Conservation (phyloP, 2,888 invertebrate species). For the Drosophila leonis region DNA sequence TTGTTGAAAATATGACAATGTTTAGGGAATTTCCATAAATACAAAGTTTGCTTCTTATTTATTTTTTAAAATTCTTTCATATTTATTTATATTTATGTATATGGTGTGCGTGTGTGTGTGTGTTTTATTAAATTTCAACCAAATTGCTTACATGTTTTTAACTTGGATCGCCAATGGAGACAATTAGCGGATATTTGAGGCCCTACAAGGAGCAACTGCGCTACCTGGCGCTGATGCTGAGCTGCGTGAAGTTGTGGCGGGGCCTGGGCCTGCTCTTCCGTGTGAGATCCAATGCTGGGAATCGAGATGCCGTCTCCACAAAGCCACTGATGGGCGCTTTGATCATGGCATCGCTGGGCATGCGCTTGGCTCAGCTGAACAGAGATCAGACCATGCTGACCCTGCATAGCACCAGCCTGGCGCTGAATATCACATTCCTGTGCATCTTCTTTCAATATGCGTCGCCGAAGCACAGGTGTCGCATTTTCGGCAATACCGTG, state of each 20-base stretch:
- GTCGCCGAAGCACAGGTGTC: not conserved
- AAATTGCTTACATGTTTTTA: not conserved
- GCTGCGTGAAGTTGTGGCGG: conserved; percentile 19
- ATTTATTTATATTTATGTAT: not conserved
- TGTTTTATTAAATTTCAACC: not conserved
- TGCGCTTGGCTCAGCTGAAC: conserved; percentile 25
- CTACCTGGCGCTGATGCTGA: conserved; percentile 12
- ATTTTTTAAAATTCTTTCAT: not conserved
- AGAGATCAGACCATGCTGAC: not conserved
- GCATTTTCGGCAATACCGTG: not conserved
- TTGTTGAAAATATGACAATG: not conserved
- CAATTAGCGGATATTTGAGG: not conserved
- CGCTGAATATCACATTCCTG: conserved; percentile 1
- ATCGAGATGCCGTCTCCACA: not conserved
- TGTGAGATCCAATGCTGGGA: rapidly evolving
- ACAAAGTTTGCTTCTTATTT: not conserved
- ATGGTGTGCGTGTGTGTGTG: not conserved
- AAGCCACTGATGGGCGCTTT: conserved; percentile 17
- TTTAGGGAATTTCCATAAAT: not conserved
- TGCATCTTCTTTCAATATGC: not conserved
- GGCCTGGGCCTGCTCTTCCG: conserved; percentile 1
- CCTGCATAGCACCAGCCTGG: not conserved
- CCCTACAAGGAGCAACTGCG: conserved; percentile 11
- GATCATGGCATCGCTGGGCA: conserved; percentile 10
- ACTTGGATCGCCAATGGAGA: conserved; percentile 2